These are phyloP conservation scores for Palythoa grandis DNA, from an alignment of 92 coral and sea anemone species.

Conservation along the genomic window DNA sequence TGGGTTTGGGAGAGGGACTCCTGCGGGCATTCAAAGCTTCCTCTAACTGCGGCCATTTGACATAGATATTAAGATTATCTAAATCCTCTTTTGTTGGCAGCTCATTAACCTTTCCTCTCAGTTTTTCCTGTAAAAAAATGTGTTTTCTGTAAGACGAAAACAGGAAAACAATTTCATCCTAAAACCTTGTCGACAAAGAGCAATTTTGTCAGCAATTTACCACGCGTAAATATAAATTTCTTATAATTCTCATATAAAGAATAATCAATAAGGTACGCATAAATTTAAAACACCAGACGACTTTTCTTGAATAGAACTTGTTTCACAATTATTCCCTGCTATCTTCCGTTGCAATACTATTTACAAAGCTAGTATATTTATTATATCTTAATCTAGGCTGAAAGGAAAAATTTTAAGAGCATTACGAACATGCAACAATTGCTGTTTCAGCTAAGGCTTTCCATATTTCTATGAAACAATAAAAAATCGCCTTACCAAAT, in stretches of 20 bases:
- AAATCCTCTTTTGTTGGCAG: slow-evolving; percentile 94
- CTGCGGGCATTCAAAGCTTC: slow-evolving; percentile 87
- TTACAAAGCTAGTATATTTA: not conserved
- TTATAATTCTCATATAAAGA: too few species aligned
- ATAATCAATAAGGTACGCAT: too few species aligned
- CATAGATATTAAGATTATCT: slow-evolving; percentile 83
- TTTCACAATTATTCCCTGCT: too few species aligned
- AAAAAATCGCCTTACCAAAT: slow-evolving; percentile 70
- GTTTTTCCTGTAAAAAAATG: slow-evolving; percentile 61
- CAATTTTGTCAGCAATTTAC: not conserved
- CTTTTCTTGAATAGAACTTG: too few species aligned
- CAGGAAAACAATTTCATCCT: not conserved
- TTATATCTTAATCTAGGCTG: not conserved
- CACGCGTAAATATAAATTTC: too few species aligned
- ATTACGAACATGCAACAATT: not conserved
- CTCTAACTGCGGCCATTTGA: slow-evolving; percentile 98
- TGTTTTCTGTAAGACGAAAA: not conserved
- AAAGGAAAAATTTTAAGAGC: not conserved
- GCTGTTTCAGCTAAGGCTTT: not conserved
- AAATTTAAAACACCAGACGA: too few species aligned
- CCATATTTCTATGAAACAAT: not conserved
- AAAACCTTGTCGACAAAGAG: not conserved
- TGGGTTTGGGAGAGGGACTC: slow-evolving; percentile 63
- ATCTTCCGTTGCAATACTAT: too few species aligned
- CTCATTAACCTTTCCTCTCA: slow-evolving; percentile 73